Evolutionary conservation across 2,113 vertebrate genomes (phyloP).

Genomic region (Ciconia stormi): DNA sequence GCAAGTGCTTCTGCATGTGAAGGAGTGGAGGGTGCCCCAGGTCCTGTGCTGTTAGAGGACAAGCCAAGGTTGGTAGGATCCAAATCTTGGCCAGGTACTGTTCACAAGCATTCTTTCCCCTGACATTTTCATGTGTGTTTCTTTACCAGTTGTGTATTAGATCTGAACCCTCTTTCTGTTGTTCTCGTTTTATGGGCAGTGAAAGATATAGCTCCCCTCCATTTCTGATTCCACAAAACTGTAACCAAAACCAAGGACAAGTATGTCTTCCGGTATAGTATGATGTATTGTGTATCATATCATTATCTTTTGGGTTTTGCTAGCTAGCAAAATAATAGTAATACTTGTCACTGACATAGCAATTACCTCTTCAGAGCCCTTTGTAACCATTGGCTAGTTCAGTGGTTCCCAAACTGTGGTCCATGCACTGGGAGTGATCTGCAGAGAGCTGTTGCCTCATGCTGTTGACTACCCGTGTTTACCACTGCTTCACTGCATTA

Average conservation of each 20-base stretch:
- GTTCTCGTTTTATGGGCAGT: neutral
- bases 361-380: constrained; percentile 16
- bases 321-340: constrained; percentile 41
- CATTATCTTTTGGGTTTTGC: constrained; percentile 27
- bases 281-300: constrained; percentile 23
- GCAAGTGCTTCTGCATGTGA: neutral
- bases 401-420: neutral
- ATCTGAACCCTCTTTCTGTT: neutral
- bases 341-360: neutral
- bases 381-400: neutral
- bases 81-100: neutral
- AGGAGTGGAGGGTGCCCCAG: neutral
- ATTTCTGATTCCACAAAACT: neutral
- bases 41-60: neutral
- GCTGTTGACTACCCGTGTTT: neutral
- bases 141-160: neutral
- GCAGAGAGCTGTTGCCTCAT: neutral
- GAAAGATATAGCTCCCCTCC: neutral
- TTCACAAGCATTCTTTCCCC: neutral
- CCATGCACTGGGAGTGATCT: neutral
- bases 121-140: neutral
- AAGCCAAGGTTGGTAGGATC: neutral
- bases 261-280: neutral
- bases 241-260: constrained; percentile 7
- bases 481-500: neutral